Evolutionary conservation across 2,113 vertebrate species (phyloP).

Genomic region (Eulemur macaco): DNA sequence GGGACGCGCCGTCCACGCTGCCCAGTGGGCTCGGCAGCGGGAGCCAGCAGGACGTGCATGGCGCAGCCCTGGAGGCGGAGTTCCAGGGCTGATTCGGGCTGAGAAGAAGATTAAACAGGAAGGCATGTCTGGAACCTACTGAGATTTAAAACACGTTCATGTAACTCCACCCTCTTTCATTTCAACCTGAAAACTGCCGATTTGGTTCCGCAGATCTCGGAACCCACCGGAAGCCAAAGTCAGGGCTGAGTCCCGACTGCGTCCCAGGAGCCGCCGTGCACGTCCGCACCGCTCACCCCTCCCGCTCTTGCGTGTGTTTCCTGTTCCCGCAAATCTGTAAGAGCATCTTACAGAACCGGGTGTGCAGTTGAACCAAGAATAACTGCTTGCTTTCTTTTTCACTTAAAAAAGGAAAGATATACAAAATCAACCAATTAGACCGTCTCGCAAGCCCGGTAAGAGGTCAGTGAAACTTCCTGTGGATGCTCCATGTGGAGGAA

Average conservation of each 20-base stretch:
- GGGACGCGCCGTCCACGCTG: background rate
- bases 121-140: background rate
- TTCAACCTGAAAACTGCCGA: background rate
- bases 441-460: background rate
- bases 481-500: background rate
- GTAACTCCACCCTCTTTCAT: background rate
- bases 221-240: no score
- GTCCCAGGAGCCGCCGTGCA: no score
- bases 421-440: background rate
- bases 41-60: no score
- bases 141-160: background rate
- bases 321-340: background rate
- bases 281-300: fast-evolving
- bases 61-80: background rate
- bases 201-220: background rate
- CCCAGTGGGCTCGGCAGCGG: background rate
- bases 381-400: background rate
- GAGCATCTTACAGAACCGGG: background rate
- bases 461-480: background rate
- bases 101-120: background rate
- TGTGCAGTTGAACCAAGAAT: background rate
- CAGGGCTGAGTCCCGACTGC: background rate
- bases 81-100: no score
- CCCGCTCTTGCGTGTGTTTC: background rate
- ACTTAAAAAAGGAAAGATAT: background rate